A percentile compares a stretch with the other conserved stretches of the same genome.
Conservation (phyloP, 2,888 invertebrate genomes). For the Pteria penguin region DNA sequence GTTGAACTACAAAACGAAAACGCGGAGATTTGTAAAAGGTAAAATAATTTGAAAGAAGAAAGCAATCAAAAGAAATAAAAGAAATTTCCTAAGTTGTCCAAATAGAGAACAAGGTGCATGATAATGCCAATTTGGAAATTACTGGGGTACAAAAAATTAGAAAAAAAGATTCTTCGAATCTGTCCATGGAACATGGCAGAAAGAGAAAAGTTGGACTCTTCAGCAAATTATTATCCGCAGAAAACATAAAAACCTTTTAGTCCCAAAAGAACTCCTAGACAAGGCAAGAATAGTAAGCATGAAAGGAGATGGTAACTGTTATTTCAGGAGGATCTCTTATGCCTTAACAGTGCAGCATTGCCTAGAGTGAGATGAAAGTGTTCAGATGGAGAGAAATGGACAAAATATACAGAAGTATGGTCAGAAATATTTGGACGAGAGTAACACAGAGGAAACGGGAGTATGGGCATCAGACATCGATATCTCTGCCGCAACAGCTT, state of each 20-base stretch:
- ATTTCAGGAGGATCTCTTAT: too few species aligned
- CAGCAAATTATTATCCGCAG: neutral
- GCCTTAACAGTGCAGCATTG: neutral
- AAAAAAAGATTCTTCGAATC: too few species aligned
- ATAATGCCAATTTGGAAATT: too few species aligned
- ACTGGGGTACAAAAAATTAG: too few species aligned
- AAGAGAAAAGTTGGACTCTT: neutral
- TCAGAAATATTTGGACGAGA: neutral
- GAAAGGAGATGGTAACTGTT: neutral
- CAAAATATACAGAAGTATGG: neutral
- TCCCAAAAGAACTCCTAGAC: neutral
- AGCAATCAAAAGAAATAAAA: too few species aligned
- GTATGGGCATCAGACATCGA: neutral
- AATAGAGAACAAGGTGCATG: too few species aligned
- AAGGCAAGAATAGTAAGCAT: neutral
- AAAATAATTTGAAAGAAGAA: too few species aligned
- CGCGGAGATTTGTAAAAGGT: too few species aligned
- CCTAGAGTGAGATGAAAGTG: neutral
- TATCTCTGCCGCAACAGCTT: neutral
- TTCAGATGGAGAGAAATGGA: neutral
- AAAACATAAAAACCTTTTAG: neutral
- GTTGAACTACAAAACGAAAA: too few species aligned
- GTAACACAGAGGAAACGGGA: neutral
- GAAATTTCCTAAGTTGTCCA: too few species aligned
- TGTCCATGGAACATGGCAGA: neutral